Evolutionary conservation across 2,888 invertebrate species (phyloP).

Genomic region (Ditula angustiorana): DNA sequence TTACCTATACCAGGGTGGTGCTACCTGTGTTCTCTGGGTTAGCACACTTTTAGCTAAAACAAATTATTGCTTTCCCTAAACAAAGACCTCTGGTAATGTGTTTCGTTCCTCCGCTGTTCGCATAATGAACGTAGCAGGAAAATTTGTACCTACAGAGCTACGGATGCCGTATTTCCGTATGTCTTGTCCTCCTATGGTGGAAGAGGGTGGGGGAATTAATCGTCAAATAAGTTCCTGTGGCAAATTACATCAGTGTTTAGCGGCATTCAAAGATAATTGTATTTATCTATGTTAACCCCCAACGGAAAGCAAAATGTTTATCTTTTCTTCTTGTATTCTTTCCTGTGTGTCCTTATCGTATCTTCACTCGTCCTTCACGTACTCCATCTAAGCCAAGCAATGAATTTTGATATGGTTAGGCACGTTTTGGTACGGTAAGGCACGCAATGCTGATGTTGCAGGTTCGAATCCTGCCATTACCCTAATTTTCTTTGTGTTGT

Average conservation of each 20-base stretch:
- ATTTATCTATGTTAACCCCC: too few relatives aligned
- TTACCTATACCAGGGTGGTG: too few relatives aligned
- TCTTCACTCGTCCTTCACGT: too few relatives aligned
- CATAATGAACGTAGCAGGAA: neutral
- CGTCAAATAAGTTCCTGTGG: neutral
- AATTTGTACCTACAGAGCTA: neutral
- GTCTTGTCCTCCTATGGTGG: conserved; percentile 7
- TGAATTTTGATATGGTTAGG: too few relatives aligned
- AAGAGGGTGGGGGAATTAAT: neutral
- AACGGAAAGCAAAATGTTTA: too few relatives aligned
- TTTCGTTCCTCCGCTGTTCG: neutral
- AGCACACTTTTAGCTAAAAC: neutral
- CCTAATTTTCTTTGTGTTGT: too few relatives aligned
- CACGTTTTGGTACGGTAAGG: too few relatives aligned
- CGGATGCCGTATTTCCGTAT: conserved; percentile 16
- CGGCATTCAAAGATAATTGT: neutral
- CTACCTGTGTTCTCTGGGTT: neutral
- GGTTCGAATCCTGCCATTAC: too few relatives aligned
- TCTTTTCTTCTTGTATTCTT: too few relatives aligned
- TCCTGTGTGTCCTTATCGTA: too few relatives aligned
- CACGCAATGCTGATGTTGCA: too few relatives aligned
- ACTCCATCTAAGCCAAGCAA: too few relatives aligned
- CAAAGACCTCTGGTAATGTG: neutral
- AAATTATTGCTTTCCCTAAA: neutral
- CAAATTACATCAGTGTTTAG: neutral